Conservation (phyloP, 2,888 invertebrate species). For the Aricia artaxerxes region DNA sequence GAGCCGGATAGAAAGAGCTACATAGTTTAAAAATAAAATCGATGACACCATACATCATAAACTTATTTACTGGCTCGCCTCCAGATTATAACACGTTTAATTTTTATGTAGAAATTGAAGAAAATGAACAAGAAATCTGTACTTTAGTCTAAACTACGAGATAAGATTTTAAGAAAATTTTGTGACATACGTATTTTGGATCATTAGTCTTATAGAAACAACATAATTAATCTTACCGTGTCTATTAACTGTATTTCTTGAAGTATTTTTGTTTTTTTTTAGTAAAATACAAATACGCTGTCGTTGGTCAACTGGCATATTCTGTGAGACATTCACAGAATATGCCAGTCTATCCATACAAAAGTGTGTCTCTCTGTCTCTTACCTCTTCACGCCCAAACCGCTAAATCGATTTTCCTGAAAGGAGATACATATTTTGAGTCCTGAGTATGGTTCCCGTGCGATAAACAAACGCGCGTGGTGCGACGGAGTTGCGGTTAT, state of each 20-base stretch:
- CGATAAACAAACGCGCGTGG: too few relatives aligned
- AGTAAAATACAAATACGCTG: background rate
- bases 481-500: too few relatives aligned
- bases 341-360: too few relatives aligned
- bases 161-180: background rate
- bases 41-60: conserved; percentile 11
- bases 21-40: conserved; percentile 1
- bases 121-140: background rate
- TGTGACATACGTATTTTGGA: background rate
- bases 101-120: background rate
- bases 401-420: too few relatives aligned
- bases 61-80: conserved; percentile 2
- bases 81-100: background rate
- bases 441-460: too few relatives aligned
- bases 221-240: background rate
- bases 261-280: background rate
- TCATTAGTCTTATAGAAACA: background rate
- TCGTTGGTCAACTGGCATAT: background rate
- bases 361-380: too few relatives aligned
- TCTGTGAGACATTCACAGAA: too few relatives aligned
- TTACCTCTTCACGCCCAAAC: too few relatives aligned
- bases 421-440: too few relatives aligned
- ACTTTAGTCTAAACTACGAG: background rate
- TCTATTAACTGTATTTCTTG: background rate
- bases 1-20: background rate